A percentile compares a stretch with the other conserved stretches of the same genome.
phyloP scores from a whole-genome alignment of 2,113 vertebrate species.

The Baryphthengus martii region DNA sequence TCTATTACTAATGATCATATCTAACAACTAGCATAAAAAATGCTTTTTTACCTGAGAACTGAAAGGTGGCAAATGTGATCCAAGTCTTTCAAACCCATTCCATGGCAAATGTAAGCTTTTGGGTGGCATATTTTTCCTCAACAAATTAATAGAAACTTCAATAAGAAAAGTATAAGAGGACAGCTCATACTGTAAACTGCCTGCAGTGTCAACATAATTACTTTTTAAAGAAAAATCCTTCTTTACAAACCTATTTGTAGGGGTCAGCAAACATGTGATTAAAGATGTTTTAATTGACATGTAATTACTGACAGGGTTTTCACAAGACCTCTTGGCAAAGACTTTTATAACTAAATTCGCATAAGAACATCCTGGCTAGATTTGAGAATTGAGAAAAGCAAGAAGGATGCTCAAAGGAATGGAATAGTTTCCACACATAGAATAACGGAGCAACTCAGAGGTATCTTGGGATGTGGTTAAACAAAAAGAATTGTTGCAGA shows the following conservation, averaged over 20 bases:
- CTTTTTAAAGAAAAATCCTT: background rate
- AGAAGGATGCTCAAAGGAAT: background rate
- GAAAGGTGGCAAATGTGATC: background rate
- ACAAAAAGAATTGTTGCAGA: background rate
- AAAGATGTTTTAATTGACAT: background rate
- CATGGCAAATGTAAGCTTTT: background rate
- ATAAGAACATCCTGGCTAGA: background rate
- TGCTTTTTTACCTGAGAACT: background rate
- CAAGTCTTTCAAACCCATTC: background rate
- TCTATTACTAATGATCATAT: background rate
- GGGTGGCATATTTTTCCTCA: background rate
- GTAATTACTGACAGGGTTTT: background rate
- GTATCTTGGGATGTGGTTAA: background rate
- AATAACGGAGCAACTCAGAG: background rate
- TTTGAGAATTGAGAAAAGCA: background rate
- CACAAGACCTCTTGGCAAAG: background rate
- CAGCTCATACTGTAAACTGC: background rate
- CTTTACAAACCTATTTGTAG: background rate
- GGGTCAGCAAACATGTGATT: background rate
- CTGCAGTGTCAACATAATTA: background rate
- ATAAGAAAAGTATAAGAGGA: background rate
- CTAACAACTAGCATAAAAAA: background rate
- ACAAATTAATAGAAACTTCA: background rate
- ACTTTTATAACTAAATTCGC: background rate
- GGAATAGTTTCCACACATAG: background rate